A percentile compares a stretch with the other conserved stretches of the same genome.
phyloP scores from a whole-genome alignment of 2,797 vertebrate genomes.

The Gambelia wislizenii region DNA sequence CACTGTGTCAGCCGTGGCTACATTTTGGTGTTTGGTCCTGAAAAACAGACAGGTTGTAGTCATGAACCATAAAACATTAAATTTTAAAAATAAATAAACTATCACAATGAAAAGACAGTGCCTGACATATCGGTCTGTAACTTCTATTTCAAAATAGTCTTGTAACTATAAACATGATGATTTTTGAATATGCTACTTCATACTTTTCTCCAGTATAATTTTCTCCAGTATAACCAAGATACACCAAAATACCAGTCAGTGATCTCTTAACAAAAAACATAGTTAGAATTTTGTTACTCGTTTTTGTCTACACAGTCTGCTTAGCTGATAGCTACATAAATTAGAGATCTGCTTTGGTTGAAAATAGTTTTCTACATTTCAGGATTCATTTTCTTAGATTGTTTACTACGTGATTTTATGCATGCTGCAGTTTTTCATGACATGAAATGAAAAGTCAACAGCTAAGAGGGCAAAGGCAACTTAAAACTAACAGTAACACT shows the following conservation, averaged over 20 bases:
- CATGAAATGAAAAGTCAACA: conserved; percentile 9
- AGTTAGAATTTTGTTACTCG: neutral
- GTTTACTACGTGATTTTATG: conserved; percentile 8
- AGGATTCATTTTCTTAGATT: conserved; percentile 46
- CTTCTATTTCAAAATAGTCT: neutral
- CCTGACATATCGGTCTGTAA: neutral
- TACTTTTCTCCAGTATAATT: conserved; percentile 11
- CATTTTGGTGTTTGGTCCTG: neutral
- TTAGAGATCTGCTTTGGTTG: conserved; percentile 32
- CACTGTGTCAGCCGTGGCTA: neutral
- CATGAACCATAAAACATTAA: neutral
- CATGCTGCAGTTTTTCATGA: conserved; percentile 1
- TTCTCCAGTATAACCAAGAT: conserved; percentile 8
- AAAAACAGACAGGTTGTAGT: conserved; percentile 5
- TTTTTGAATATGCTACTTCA: conserved; percentile 22
- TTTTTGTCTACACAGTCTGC: neutral
- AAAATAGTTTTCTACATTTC: conserved; percentile 45
- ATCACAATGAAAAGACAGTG: neutral
- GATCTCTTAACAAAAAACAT: neutral
- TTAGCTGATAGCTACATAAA: neutral
- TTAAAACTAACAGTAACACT: neutral
- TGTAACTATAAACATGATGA: neutral
- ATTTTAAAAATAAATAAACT: neutral
- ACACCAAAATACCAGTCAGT: conserved; percentile 15
- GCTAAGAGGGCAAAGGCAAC: neutral